Percentiles rank a stretch among this genome's conserved stretches.
These are phyloP conservation scores for Zaprionus obscuricornis DNA, from an alignment of 2,888 invertebrate genomes.

Conservation along the genomic window DNA sequence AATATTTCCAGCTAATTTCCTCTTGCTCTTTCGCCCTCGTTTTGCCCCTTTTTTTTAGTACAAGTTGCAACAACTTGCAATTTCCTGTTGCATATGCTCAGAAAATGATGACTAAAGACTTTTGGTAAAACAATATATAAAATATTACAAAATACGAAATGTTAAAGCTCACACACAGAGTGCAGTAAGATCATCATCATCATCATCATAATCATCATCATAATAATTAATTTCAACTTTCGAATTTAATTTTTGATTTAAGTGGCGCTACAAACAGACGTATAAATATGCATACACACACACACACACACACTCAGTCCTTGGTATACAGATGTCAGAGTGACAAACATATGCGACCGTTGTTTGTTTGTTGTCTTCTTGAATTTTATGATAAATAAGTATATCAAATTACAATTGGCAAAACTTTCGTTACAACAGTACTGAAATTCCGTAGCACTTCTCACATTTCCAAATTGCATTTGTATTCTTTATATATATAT, in stretches of 20 bases:
- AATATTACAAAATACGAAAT: too few relatives aligned
- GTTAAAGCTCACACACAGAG: too few relatives aligned
- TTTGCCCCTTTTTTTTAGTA: not conserved
- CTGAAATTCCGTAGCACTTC: constrained; percentile 11
- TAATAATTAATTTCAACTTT: constrained; percentile 35
- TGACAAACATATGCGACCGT: constrained; percentile 51
- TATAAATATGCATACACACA: not conserved
- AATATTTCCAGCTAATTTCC: constrained; percentile 30
- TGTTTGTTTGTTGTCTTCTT: constrained; percentile 10
- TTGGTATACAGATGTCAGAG: constrained; percentile 40
- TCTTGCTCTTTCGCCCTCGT: not conserved
- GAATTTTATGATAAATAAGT: constrained; percentile 51
- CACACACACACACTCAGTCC: not conserved
- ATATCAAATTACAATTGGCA: constrained; percentile 57
- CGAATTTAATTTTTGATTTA: constrained; percentile 55
- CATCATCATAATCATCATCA: too few relatives aligned
- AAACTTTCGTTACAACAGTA: constrained; percentile 49
- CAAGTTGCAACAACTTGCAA: constrained; percentile 19
- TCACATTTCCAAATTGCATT: constrained; percentile 23
- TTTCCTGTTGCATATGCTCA: constrained; percentile 52
- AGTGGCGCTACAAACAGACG: constrained; percentile 38
- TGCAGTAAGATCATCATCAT: too few relatives aligned
- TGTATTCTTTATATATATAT: constrained; percentile 38
- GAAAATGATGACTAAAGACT: constrained; percentile 32
- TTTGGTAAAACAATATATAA: constrained; percentile 41